A percentile compares a stretch with the other conserved stretches of the same genome.
These are phyloP conservation scores for Capitella teleta DNA, from an alignment of 1,140 invertebrate genomes.

Conservation along the genomic window DNA sequence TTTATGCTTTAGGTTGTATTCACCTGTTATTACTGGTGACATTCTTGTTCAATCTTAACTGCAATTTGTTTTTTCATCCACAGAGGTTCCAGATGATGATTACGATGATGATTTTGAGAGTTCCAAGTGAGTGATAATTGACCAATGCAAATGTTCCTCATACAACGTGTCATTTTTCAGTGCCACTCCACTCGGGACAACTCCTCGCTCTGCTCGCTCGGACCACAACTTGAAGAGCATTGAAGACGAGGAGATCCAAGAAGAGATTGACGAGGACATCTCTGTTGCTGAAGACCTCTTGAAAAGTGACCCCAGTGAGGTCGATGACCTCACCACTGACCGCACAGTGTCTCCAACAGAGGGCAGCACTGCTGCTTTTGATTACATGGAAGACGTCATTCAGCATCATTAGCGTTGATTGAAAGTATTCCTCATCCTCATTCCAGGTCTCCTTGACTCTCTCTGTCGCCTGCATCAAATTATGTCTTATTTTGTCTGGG, in stretches of 20 bases:
- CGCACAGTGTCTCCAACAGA: slow-evolving; percentile 26
- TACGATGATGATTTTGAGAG: slow-evolving; percentile 31
- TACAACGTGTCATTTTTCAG: slow-evolving; percentile 2
- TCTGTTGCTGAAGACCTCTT: slow-evolving; percentile 23
- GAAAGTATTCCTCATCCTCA: no score
- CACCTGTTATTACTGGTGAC: no score
- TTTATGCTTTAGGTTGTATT: no score
- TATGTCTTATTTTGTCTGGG: no score
- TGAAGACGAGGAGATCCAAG: slow-evolving; percentile 27
- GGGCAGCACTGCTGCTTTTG: slow-evolving; percentile 18
- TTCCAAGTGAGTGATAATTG: slow-evolving; percentile 13
- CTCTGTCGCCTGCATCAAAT: no score
- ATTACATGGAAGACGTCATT: slow-evolving; percentile 28
- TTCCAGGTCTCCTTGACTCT: no score
- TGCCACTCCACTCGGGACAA: slow-evolving; percentile 7
- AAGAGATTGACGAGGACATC: slow-evolving; percentile 23
- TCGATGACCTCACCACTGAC: slow-evolving; percentile 22
- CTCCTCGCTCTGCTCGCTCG: slow-evolving; percentile 6
- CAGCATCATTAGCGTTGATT: no score
- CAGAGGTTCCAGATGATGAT: no score
- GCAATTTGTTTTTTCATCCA: no score
- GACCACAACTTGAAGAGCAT: slow-evolving; percentile 19
- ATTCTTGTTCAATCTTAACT: no score
- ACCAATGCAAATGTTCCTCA: not conserved
- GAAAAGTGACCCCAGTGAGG: slow-evolving; percentile 26